Evolutionary conservation across 1,140 invertebrate species (phyloP), one percentile per base, ranked within the genome.

Genomic region (Teleogryllus occipitalis): DNA sequence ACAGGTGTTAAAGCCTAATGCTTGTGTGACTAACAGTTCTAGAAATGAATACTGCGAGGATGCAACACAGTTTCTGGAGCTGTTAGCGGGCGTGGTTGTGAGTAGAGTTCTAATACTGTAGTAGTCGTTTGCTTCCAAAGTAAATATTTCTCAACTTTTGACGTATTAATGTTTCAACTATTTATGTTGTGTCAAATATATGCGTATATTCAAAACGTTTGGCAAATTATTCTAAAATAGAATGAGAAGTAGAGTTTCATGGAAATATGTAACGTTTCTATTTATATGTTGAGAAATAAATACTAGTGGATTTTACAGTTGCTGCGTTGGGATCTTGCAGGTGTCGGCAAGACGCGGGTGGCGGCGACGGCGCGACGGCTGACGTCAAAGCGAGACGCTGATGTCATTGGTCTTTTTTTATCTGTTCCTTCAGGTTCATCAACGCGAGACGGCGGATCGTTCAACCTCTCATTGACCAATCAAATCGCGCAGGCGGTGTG

Each of bases 371-470:
- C 74, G 74, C 14, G 8, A n/a, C 65, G 27, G 21, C n/a, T n/a
- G 74, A 75, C 27, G 74, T 65, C 54, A 65, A 10, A 39, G n/a
- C 74, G n/a, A 39, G 46, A 47, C 15, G 47, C 47, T 48, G 47
- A 73, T 65, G 7, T 8, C 47, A 48, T 48, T 78, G 46, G n/a
- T 80, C 46, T 72, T 80, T 48, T 48, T 49, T 21, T 78, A 22
- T 77, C 47, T 54, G 39, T 76, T 54, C 22, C 75, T 54, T 46
- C 91, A 95, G 97, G 97, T 99, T 99, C 87, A 98, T 98, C 87
- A 99, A 99, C 88, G 97, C 97, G 85, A 92, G 97, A 89, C 93
- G 97, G 88, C 93, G 97, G 90, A 99, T 99, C 89, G 95, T 99
- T 82, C 97, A 97, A 86, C 96, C 96, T 78, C 96, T 97, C 95